Conservation (phyloP, 2,113 vertebrate genomes). For the Patagioenas fasciata region DNA sequence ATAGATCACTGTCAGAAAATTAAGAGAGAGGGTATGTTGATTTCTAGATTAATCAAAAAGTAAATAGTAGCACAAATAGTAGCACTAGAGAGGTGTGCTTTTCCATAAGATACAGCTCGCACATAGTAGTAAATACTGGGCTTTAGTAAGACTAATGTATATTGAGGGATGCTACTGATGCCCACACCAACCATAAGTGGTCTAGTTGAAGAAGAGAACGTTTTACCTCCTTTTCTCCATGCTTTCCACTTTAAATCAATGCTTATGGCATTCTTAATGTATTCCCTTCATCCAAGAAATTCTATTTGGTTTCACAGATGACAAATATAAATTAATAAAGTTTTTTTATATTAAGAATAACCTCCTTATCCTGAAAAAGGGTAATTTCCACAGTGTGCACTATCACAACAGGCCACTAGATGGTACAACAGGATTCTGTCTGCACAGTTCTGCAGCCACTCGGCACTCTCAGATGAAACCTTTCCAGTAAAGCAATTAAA, state of each 20-base stretch:
- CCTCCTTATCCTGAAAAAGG: fast-evolving
- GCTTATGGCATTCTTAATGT: neutral
- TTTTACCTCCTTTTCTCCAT: fast-evolving
- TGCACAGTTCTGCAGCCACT: neutral
- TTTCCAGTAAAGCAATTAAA: neutral
- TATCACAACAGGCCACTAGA: neutral
- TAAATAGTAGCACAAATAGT: neutral
- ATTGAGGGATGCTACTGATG: neutral
- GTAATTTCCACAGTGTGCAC: fast-evolving
- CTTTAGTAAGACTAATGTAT: neutral
- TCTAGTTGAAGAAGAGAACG: neutral
- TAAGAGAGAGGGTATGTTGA: neutral
- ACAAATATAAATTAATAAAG: neutral
- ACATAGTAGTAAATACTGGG: neutral
- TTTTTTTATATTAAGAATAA: neutral
- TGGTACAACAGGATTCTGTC: constrained; percentile 10
- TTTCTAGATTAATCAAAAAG: neutral
- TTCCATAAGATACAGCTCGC: neutral
- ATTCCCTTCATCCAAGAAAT: neutral
- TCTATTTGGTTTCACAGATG: neutral
- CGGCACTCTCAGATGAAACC: fast-evolving
- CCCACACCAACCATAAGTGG: neutral
- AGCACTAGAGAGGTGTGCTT: neutral
- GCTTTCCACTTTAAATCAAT: neutral
- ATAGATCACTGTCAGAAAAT: neutral